Evolutionary conservation across 2,888 invertebrate species (phyloP), one percentile per base, ranked within the genome.

Genomic region (Sepiola atlantica): DNA sequence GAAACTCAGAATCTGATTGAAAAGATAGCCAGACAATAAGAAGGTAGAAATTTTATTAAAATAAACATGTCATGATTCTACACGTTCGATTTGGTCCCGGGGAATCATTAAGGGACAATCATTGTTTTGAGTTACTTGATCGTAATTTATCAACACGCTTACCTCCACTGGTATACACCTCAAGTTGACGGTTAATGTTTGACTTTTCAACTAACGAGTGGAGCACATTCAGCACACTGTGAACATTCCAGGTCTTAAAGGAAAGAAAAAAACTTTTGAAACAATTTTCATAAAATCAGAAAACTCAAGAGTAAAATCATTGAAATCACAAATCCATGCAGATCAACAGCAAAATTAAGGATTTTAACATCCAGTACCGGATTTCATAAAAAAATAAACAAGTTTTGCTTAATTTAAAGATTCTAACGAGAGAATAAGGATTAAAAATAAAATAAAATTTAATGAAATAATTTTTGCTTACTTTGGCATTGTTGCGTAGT

Each of bases 201-300:
- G 99, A 99, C 97, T 99, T 99, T 96, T 99, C 99, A 35, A 99
- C 99, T 95, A 99, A 98, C 0, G 99, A 99, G 97, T 99, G 99
- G 94, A 99, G 98, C 57, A 99, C 99, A 97, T 99, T 99, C 94
- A 99, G 98, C 93, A 99, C 99, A 97, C 99, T 99, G 94, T 99
- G 98, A 77, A 99, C 99, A 98, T 99, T 99, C 99, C 99, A 99
- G 16, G 99, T 97, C 97, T 97, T 54, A 54, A 92, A 92, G 12
- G 10, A 32, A 77, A 32, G n/a, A 12, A 32, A 32, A 32, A 14
- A 77, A 14, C 12, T 77, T 32, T 32, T 14, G 14, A n/a, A 77
- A n/a, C n/a, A n/a, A 28, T 77, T 61, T 28, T 61, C 21, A 21
- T 61, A 28, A 28, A 28, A 61, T 61, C 21, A 24, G 61, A 28